Evolutionary conservation across 2,888 invertebrate genomes (phyloP), one percentile per base, ranked within the genome.

Genomic region (Pherbina coryleti): DNA sequence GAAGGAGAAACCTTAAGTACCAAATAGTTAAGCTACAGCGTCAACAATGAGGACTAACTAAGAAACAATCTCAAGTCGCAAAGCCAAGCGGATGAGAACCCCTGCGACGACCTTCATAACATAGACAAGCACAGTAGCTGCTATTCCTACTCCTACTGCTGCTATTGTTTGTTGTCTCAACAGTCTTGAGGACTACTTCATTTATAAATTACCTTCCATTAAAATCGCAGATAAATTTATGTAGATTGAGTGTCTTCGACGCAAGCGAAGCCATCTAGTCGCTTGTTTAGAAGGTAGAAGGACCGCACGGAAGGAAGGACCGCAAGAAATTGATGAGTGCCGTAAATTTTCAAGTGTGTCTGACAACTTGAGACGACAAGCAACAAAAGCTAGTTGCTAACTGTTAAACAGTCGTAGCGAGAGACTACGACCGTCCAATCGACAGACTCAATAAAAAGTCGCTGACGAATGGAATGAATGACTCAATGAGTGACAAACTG

Each of bases 141-240:
- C 57, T 3, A 28, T 31, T 62, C 17, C 62, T 49, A 25, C 22
- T 17, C 62, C 22, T 7, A 44, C 19, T 62, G 0, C 28, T n/a
- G 71, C 62, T 64, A 5, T 28, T 25, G 44, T 22, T 49, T 31
- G 0, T 64, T 22, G 53, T 49, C 62, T 55, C 67, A 37, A 53
- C 31, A 66, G 25, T 67, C 34, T 55, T 53, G 22, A 75, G 78
- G 82, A 84, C 82, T 85, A 82, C 85, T 86, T 86, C 86, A 85
- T 85, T 86, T 85, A 86, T 83, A 85, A 86, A 85, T 86, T 86
- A 84, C 84, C 82, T 81, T 81, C 81, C 84, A 84, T 86, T 85
- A 85, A 84, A 85, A 76, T 79, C 82, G 82, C 82, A 81, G 80
- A 84, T 82, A 82, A 78, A 81, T 76, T 71, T 79, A 82, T 82